A percentile compares a stretch with the other conserved stretches of the same genome.
phyloP scores from a whole-genome alignment of 2,888 invertebrate species.

The Eledona agricola region DNA sequence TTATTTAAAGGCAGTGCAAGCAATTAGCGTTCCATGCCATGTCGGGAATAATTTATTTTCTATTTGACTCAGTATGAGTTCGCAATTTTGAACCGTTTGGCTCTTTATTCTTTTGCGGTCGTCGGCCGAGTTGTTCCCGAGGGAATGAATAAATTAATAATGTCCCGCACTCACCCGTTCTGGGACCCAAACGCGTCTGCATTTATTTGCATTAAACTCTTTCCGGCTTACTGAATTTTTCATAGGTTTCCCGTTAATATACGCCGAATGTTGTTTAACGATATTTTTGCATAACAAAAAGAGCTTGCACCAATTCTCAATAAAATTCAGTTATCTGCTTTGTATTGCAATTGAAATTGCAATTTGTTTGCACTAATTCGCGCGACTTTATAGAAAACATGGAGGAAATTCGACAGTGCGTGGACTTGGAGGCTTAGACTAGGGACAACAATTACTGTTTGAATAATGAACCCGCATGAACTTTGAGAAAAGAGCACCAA shows the following conservation, averaged over 20 bases:
- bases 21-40: no score
- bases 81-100: slow-evolving; percentile 45
- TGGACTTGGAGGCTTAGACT: no score
- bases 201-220: slow-evolving; percentile 55
- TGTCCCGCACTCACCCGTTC: slow-evolving; percentile 49
- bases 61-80: slow-evolving; percentile 49
- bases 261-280: slow-evolving; percentile 11
- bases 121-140: slow-evolving; percentile 47
- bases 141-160: slow-evolving; percentile 59
- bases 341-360: no score
- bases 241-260: slow-evolving; percentile 20
- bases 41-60: slow-evolving; percentile 52
- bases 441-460: slow-evolving; percentile 52
- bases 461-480: slow-evolving; percentile 63
- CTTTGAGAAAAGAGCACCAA: slow-evolving; percentile 62
- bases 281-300: slow-evolving; percentile 12
- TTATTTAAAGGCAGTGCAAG: no score
- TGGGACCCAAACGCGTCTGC: slow-evolving; percentile 50
- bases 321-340: no score
- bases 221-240: slow-evolving; percentile 35
- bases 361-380: no score
- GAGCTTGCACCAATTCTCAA: no score
- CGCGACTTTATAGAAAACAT: no score
- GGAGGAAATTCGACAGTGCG: no score
- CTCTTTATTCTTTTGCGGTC: slow-evolving; percentile 54